Base-by-base conservation (phyloP, 2,113 vertebrate genomes). In the Cebidichthys violaceus region DNA sequence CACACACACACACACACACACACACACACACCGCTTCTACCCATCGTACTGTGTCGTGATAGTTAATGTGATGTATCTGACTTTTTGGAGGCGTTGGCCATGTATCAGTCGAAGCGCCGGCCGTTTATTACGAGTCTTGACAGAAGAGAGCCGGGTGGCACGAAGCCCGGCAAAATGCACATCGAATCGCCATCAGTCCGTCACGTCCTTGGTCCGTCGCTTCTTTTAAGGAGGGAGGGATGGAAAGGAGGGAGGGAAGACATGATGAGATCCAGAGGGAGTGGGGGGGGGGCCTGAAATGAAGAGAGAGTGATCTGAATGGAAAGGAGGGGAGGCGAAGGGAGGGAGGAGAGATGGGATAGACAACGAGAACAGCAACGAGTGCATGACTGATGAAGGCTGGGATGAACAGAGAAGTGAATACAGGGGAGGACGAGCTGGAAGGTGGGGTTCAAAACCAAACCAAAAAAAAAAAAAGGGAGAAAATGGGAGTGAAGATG, bases 41-140 rank as follows among this genome's bases (percentile, higher is more conserved):
- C 31, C 45, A 27, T 2, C 79, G 39, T 24, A 27, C 77, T 54
- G 29, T 8, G 52, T 52, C 70, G 60, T 55, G 66, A 66, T 90
- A 81, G 86, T 92, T 91, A 88, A 90, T 82, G 70, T 86, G 89
- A 92, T 86, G 84, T 92, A 89, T 88, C 84, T 59, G 91, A 90
- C 41, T 89, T 89, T 89, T 78, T 82, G 82, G 75, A 72, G 79
- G 64, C 90, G 88, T 93, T 87, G 90, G 86, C 90, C 73, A 67
- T 83, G 92, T 91, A 91, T 93, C 89, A 88, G 90, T 64, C 9
- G 70, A 73, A 67, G 86, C 84, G 79, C 81, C 55, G 80, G 69
- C 47, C 73, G 65, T 92, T 94, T 82, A 90, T 93, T 91, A 86
- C 73, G 17, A 27, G 52, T 75, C 82, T 90, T 90, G 93, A 91